Base-by-base conservation (phyloP, 2,888 invertebrate species). In the Drosophila imparisetae region DNA sequence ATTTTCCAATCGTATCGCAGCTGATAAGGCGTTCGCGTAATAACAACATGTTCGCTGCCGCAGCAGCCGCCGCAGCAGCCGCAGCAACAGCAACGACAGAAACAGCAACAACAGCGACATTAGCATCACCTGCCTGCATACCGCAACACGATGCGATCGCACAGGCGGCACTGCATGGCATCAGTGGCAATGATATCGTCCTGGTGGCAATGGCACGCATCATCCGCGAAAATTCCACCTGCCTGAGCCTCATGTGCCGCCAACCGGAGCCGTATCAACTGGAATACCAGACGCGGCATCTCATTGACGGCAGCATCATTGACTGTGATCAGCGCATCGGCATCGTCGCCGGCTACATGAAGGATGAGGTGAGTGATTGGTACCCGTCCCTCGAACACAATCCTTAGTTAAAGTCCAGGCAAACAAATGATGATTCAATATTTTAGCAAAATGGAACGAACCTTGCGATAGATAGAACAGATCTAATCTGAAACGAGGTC, bases 271-370 rank as follows among this genome's bases (percentile, higher is more conserved):
- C 95, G 7, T 95, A 94, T 70, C 96, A 96, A 86, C 95, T 98
- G 88, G 98, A 98, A 92, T 98, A 98, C 92, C 95, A 96, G 90
- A 98, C 98, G 3, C 95, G 98, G 80, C 98, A 98, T 93, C 94
- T 97, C 67, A 95, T 98, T 65, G 98, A 98, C 93, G 98, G 98
- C 8, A 95, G 96, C 63, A 98, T 98, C 80, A 95, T 98, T 63
- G 97, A 96, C 92, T 96, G 97, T 92, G 98, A 98, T 93, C 98
- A 98, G 92, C 95, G 98, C 90, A 97, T 98, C 91, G 97, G 98
- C 21, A 94, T 97, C 65, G 96, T 98, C 18, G 96, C 97, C 65
- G 98, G 98, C 6, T 97, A 97, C 91, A 95, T 98, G 95, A 96
- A 96, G 32, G 96, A 96, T 83, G 98, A 98, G 94, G 96, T 98